Evolutionary conservation across 2,888 invertebrate species (phyloP).

Genomic region (Tinea trinotella): DNA sequence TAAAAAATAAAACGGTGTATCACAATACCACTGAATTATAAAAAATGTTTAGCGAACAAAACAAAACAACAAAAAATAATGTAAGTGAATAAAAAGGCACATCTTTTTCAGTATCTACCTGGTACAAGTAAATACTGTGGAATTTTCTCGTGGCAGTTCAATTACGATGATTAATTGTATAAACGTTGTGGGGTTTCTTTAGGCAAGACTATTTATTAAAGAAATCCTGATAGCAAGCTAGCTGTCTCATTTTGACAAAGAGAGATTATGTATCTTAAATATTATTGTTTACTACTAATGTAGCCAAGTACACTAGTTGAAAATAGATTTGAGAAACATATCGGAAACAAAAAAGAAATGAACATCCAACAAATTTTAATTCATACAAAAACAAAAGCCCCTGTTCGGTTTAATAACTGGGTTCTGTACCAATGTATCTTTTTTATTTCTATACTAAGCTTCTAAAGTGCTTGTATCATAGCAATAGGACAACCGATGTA

Average conservation of each 20-base stretch:
- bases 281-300: neutral
- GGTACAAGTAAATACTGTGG: slow-evolving; percentile 11
- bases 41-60: too few relatives aligned
- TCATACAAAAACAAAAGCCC: too few relatives aligned
- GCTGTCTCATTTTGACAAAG: slow-evolving; percentile 1
- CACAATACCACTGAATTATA: too few relatives aligned
- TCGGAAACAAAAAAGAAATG: too few relatives aligned
- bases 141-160: slow-evolving; percentile 13
- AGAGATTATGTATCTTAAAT: slow-evolving; percentile 2
- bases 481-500: too few relatives aligned
- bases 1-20: too few relatives aligned
- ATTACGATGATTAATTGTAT: slow-evolving; percentile 16
- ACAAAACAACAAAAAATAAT: neutral
- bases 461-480: too few relatives aligned
- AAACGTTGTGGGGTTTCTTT: slow-evolving; percentile 7
- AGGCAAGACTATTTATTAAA: slow-evolving; percentile 10
- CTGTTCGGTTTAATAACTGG: too few relatives aligned
- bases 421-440: too few relatives aligned
- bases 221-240: slow-evolving; percentile 11
- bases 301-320: too few relatives aligned
- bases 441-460: too few relatives aligned
- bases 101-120: slow-evolving; percentile 1
- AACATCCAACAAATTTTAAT: too few relatives aligned
- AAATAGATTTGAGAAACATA: neutral
- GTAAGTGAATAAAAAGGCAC: neutral